phyloP scores from a whole-genome alignment of 1,140 invertebrate species.

The Nasonia vitripennis region DNA sequence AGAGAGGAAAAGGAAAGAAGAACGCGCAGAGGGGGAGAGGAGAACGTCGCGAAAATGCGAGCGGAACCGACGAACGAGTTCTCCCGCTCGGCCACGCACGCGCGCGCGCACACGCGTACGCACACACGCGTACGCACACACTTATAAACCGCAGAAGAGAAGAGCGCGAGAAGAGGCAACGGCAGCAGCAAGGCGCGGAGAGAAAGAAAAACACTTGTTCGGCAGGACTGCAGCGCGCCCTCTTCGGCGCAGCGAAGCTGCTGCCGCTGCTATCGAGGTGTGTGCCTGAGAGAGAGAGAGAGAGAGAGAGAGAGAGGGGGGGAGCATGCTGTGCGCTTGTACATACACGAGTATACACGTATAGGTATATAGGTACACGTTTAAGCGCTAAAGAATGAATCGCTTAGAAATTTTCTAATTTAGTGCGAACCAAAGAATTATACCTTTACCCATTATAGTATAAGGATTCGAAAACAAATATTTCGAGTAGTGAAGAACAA shows the following conservation, averaged over 20 bases:
- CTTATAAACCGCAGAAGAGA: background rate
- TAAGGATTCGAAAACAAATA: no score
- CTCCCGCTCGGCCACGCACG: background rate
- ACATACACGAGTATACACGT: no score
- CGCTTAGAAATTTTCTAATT: no score
- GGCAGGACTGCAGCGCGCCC: constrained; percentile 30
- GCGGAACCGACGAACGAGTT: constrained; percentile 34
- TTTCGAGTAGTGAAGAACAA: no score
- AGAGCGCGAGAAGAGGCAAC: background rate
- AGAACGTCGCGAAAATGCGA: constrained; percentile 37
- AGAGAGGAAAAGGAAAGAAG: background rate
- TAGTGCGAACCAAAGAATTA: no score
- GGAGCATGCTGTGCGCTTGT: no score
- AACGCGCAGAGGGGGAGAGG: background rate
- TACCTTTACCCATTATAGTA: no score
- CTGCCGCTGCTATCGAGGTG: background rate
- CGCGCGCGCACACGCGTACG: background rate
- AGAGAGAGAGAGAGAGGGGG: no score
- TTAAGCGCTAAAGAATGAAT: no score
- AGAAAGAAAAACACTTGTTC: constrained; percentile 36
- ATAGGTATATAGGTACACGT: no score
- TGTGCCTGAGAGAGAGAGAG: background rate
- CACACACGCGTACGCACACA: background rate
- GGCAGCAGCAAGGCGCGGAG: constrained; percentile 2
- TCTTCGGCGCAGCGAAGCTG: background rate